A percentile compares a stretch with the other conserved stretches of the same genome.
phyloP scores from a whole-genome alignment of 2,113 vertebrate species.

The Bambusicola thoracicus region DNA sequence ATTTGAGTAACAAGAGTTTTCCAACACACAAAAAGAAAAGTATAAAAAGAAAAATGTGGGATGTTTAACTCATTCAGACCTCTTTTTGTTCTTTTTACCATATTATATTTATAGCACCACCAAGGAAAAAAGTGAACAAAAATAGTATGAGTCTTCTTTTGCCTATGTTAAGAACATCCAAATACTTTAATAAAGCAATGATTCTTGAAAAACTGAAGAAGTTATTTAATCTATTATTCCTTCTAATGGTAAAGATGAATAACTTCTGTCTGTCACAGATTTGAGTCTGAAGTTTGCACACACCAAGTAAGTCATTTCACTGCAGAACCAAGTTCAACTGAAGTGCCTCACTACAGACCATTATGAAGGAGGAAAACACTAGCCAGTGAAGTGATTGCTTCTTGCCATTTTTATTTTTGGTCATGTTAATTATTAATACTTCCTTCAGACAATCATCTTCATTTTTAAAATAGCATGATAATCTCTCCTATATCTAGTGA shows the following conservation, averaged over 20 bases:
- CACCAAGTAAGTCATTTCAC: background rate
- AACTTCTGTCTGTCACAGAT: background rate
- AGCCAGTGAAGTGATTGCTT: background rate
- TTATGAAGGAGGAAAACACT: background rate
- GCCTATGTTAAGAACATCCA: background rate
- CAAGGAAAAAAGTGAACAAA: background rate
- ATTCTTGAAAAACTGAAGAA: conserved; percentile 14
- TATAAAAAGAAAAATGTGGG: conserved; percentile 49
- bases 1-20: background rate
- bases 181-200: background rate
- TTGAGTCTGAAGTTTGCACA: background rate
- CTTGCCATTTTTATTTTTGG: background rate
- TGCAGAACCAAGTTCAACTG: background rate
- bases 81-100: conserved; percentile 8
- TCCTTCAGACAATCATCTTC: background rate
- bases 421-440: background rate
- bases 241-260: background rate
- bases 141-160: background rate
- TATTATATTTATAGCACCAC: background rate
- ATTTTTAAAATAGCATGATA: background rate
- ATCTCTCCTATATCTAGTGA: rapidly evolving
- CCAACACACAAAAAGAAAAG: background rate
- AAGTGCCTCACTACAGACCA: background rate
- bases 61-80: conserved; percentile 30
- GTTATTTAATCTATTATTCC: background rate